Evolutionary conservation across 2,888 invertebrate species (phyloP).

Genomic region (Autographa gamma): DNA sequence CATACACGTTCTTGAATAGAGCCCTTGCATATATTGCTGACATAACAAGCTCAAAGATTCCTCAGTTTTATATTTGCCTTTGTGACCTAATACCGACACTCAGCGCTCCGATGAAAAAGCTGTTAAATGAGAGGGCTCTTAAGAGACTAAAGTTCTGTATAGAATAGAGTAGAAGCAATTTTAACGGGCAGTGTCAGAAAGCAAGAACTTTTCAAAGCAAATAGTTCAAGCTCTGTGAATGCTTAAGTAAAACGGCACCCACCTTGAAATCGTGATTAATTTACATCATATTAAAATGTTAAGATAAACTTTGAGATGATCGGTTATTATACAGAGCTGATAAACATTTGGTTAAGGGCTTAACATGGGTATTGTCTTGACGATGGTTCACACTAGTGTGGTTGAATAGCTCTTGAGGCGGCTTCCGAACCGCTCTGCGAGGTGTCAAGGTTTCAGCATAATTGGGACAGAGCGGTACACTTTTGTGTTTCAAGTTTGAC

Average conservation of each 20-base stretch:
- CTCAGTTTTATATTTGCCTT: not conserved
- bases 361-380: not conserved
- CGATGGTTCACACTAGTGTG: not conserved
- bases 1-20: not conserved
- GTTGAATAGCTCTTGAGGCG: not conserved
- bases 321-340: too few species aligned
- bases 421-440: not conserved
- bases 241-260: not conserved
- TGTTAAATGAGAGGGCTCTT: not conserved
- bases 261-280: not conserved
- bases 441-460: not conserved
- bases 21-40: not conserved
- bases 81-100: not conserved
- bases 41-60: not conserved
- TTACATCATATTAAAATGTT: conserved; percentile 2
- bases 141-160: not conserved
- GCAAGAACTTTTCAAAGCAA: not conserved
- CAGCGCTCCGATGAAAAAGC: not conserved
- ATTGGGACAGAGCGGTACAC: not conserved
- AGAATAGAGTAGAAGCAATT: not conserved
- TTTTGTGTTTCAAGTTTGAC: not conserved
- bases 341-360: conserved; percentile 4
- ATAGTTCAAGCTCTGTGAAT: not conserved
- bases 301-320: not conserved
- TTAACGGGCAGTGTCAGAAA: not conserved